Conservation (phyloP, 2,888 invertebrate species). For the Pachliopta kotzebuea region DNA sequence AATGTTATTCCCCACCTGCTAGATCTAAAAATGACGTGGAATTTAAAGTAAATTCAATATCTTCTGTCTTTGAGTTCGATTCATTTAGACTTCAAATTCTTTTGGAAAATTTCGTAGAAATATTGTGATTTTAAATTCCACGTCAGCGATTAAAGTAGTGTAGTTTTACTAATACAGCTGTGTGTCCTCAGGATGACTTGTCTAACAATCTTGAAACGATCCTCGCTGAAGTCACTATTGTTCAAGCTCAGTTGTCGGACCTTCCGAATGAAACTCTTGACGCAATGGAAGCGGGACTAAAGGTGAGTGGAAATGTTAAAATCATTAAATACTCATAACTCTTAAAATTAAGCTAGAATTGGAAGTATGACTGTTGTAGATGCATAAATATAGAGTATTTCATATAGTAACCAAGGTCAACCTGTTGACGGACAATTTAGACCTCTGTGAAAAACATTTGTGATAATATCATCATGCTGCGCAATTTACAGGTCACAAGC, state of each 20-base stretch:
- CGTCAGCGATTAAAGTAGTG: conserved; percentile 25
- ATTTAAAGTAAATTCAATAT: conserved; percentile 38
- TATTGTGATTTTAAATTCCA: conserved; percentile 29
- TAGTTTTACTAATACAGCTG: conserved; percentile 61
- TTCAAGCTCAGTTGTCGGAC: conserved; percentile 84
- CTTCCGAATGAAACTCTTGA: conserved; percentile 86
- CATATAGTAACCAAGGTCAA: no score
- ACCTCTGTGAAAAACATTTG: conserved; percentile 4
- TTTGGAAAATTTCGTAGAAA: neutral
- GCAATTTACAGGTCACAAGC: conserved; percentile 6
- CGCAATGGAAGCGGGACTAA: conserved; percentile 85
- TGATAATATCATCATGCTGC: conserved; percentile 11
- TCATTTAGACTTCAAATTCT: no score
- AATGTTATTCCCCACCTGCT: conserved; percentile 50
- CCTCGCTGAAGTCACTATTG: conserved; percentile 83
- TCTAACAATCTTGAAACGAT: conserved; percentile 86
- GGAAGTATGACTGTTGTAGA: no score
- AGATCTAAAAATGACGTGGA: conserved; percentile 40
- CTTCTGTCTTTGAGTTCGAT: no score
- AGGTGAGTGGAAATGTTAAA: conserved; percentile 73
- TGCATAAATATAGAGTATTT: no score
- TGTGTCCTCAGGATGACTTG: conserved; percentile 82
- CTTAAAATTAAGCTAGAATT: no score
- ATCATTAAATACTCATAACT: no score
- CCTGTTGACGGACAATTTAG: no score